phyloP scores from a whole-genome alignment of 2,888 invertebrate species.

The Drosophila recens region DNA sequence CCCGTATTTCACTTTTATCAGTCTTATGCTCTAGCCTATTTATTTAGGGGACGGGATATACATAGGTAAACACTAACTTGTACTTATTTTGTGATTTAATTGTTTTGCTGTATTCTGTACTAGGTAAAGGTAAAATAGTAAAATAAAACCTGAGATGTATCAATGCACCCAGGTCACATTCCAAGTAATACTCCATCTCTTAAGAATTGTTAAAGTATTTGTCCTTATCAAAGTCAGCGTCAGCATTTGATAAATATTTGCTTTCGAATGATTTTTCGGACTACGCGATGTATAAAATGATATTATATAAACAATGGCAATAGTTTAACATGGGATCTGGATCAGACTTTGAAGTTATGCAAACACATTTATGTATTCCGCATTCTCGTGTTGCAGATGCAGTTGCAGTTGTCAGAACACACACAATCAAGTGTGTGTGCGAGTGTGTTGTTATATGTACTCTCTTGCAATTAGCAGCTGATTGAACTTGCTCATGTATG shows the following conservation, averaged over 20 bases:
- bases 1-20: no score
- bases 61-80: no score
- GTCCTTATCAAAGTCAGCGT: neutral
- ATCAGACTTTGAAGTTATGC: constrained; percentile 30
- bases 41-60: no score
- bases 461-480: constrained; percentile 76
- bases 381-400: constrained; percentile 17
- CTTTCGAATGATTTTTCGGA: neutral
- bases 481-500: constrained; percentile 74
- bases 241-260: neutral
- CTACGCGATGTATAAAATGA: neutral
- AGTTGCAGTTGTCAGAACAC: constrained; percentile 30
- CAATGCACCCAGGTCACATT: no score
- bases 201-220: neutral
- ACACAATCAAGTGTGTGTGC: constrained; percentile 21
- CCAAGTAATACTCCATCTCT: neutral
- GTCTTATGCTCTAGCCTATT: no score
- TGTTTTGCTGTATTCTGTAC: no score
- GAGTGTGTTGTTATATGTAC: constrained; percentile 36
- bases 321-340: constrained; percentile 17
- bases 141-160: no score
- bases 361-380: constrained; percentile 23
- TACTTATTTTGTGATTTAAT: no score
- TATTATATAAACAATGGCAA: constrained; percentile 6
- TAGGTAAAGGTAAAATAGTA: no score